These are phyloP conservation scores for Euphonia xanthogaster DNA, from an alignment of 2,797 vertebrate species.

Conservation along the genomic window DNA sequence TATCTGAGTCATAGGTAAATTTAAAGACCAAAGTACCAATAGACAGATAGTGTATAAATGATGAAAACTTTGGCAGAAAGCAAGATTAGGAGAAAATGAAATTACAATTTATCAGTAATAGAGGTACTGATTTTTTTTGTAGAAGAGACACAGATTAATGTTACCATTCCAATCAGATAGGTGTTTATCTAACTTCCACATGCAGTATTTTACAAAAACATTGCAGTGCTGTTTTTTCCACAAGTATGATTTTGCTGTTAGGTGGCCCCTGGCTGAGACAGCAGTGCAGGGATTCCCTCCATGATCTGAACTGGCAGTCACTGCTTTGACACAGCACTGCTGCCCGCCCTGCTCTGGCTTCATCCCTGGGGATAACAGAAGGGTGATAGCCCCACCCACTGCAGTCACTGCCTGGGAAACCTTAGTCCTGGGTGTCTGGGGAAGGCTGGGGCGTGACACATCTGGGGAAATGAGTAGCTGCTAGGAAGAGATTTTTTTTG, in stretches of 20 bases:
- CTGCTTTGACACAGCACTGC: background rate
- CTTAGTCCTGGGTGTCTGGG: too few species aligned
- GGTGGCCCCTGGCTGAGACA: background rate
- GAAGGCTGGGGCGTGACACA: fast-evolving
- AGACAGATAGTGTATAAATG: background rate
- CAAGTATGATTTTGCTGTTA: background rate
- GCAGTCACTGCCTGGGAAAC: background rate
- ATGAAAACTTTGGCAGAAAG: background rate
- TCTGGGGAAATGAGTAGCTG: background rate
- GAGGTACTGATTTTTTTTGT: background rate
- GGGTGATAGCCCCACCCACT: fast-evolving
- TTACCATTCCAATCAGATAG: background rate
- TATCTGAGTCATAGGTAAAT: background rate
- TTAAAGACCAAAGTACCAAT: background rate
- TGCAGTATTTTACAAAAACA: background rate
- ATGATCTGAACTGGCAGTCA: fast-evolving
- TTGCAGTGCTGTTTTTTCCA: fast-evolving
- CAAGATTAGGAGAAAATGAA: background rate
- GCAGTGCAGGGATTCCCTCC: background rate
- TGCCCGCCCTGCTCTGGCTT: background rate
- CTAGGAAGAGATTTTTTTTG: background rate
- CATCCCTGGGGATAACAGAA: background rate
- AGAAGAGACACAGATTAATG: background rate
- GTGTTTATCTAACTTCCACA: background rate
- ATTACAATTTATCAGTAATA: background rate